Evolutionary conservation across 2,113 vertebrate species (phyloP).

Genomic region (Tringa solitaria): DNA sequence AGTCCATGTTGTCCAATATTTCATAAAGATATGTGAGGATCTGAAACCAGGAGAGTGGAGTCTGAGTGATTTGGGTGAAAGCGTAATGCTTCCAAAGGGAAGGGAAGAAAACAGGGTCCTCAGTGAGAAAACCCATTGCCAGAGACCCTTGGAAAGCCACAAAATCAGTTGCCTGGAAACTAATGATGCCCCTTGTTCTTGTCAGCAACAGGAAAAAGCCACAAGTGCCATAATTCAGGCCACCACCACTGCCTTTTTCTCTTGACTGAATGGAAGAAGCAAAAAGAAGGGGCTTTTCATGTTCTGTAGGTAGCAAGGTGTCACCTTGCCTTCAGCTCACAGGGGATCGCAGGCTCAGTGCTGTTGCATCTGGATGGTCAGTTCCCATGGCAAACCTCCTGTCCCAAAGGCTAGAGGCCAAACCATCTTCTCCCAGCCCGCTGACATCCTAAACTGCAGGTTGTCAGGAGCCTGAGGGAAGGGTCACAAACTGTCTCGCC

Average conservation of each 20-base stretch:
- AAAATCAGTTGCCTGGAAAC: slow-evolving; percentile 40
- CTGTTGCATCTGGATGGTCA: neutral
- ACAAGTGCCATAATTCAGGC: slow-evolving; percentile 1
- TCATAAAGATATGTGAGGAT: neutral
- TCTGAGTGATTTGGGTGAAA: neutral
- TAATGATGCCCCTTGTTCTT: neutral
- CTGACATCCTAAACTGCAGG: neutral
- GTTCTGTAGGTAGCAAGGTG: neutral
- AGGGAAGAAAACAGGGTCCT: neutral
- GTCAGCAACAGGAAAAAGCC: neutral
- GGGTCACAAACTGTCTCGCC: neutral
- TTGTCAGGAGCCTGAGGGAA: neutral
- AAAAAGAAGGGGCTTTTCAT: neutral
- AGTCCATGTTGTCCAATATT: neutral
- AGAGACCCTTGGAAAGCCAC: neutral
- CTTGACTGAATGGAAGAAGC: neutral
- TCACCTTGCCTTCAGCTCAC: neutral
- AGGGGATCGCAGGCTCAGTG: neutral
- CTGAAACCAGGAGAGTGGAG: neutral
- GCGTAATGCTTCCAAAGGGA: neutral
- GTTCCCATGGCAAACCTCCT: neutral
- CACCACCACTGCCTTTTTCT: slow-evolving; percentile 10
- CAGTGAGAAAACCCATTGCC: neutral
- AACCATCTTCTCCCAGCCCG: neutral
- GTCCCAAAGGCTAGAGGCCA: neutral